Evolutionary conservation across 2,113 vertebrate genomes (phyloP).

Genomic region (Sturnira hondurensis): DNA sequence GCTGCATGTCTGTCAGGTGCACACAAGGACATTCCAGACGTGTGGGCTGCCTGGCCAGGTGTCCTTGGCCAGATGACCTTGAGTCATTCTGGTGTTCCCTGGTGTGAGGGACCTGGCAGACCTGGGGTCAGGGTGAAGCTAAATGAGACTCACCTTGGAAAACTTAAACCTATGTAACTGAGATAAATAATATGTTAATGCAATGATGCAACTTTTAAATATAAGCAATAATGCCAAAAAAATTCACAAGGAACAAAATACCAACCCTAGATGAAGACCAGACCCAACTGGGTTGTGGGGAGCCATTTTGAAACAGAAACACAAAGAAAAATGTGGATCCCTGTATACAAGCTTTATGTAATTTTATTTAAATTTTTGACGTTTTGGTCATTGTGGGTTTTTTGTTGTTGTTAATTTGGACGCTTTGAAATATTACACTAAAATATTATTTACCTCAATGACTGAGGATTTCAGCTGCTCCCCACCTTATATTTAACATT

Average conservation of each 20-base stretch:
- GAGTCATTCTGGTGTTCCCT: background rate
- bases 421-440: background rate
- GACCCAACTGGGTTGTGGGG: background rate
- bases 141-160: background rate
- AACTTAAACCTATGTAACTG: background rate
- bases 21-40: background rate
- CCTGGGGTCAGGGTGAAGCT: background rate
- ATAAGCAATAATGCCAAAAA: background rate
- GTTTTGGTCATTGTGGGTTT: background rate
- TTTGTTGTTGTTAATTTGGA: background rate
- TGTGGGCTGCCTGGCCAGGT: background rate
- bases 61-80: background rate
- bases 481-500: background rate
- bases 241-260: background rate
- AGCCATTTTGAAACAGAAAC: background rate
- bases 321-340: background rate
- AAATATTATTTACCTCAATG: background rate
- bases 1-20: background rate
- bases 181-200: background rate
- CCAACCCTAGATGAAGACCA: background rate
- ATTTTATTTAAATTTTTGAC: background rate
- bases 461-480: background rate
- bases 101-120: background rate
- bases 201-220: background rate
- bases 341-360: background rate